These are phyloP conservation scores for Tachina lurida DNA, from an alignment of 2,888 invertebrate genomes.

Conservation along the genomic window DNA sequence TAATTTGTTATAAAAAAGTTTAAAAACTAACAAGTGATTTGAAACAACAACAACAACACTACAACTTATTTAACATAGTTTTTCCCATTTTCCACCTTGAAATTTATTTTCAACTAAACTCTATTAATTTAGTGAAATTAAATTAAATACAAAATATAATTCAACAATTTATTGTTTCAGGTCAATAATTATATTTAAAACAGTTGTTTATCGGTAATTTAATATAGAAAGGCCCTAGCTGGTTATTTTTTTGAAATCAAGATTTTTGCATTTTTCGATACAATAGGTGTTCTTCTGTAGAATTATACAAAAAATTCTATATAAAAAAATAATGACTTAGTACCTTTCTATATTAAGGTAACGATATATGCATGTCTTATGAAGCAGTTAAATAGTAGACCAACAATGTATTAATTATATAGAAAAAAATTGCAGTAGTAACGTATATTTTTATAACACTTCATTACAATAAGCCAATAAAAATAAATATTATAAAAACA, in stretches of 20 bases:
- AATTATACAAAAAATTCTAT: too few species aligned
- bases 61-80: neutral
- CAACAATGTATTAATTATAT: neutral
- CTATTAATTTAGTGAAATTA: constrained; percentile 8
- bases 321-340: too few species aligned
- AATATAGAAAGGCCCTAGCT: too few species aligned
- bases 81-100: constrained; percentile 1
- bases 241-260: too few species aligned
- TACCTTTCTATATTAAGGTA: too few species aligned
- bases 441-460: neutral
- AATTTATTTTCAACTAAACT: constrained; percentile 1
- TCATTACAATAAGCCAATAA: neutral
- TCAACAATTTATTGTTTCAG: neutral
- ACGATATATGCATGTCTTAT: neutral
- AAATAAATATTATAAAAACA: neutral
- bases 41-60: neutral
- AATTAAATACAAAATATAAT: neutral
- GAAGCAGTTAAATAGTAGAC: neutral
- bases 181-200: constrained; percentile 4
- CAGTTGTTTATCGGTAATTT: too few species aligned
- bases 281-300: too few species aligned
- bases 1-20: constrained; percentile 4
- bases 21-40: neutral
- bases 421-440: neutral
- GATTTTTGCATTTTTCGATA: too few species aligned